Conservation (phyloP, 2,797 vertebrate species). For the Pempheris klunzingeri region DNA sequence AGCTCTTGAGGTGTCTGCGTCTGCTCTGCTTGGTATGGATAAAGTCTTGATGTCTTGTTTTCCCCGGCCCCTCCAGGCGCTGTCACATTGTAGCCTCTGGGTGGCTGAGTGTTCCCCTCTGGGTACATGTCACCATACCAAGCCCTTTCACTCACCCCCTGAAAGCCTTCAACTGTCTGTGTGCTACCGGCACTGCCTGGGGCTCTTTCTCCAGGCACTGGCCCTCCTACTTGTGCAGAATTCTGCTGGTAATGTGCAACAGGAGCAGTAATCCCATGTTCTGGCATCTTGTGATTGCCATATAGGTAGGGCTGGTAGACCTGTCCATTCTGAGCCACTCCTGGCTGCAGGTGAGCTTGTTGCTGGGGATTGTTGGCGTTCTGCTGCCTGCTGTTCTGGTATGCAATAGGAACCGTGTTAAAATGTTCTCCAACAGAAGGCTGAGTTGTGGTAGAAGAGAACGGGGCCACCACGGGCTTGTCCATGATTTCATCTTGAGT, state of each 20-base stretch:
- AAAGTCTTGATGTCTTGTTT: slow-evolving; percentile 46
- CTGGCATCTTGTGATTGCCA: slow-evolving; percentile 37
- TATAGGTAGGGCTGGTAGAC: slow-evolving; percentile 58
- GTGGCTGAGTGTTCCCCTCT: slow-evolving; percentile 77
- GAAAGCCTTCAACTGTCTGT: slow-evolving; percentile 87
- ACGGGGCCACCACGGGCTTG: slow-evolving; percentile 83
- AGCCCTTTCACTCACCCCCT: slow-evolving; percentile 63
- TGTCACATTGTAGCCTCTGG: slow-evolving; percentile 48
- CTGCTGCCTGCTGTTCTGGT: slow-evolving; percentile 71
- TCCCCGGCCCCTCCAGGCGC: slow-evolving; percentile 47
- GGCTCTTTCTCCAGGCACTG: slow-evolving; percentile 68
- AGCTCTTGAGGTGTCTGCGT: slow-evolving; percentile 63
- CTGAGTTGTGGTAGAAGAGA: slow-evolving; percentile 35
- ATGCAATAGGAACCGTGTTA: slow-evolving; percentile 45
- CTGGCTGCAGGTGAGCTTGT: slow-evolving; percentile 69
- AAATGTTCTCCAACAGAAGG: slow-evolving; percentile 27
- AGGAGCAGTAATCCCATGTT: slow-evolving; percentile 44
- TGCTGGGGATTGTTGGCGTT: slow-evolving; percentile 45
- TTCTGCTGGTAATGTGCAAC: slow-evolving; percentile 87
- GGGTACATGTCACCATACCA: slow-evolving; percentile 82
- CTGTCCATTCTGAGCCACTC: slow-evolving; percentile 72
- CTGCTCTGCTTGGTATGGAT: slow-evolving; percentile 68
- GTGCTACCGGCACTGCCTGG: slow-evolving; percentile 81
- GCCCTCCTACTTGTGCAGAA: slow-evolving; percentile 85
- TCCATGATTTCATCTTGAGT: slow-evolving; percentile 99